Conservation (phyloP, 2,113 vertebrate genomes). For the Catagonus wagneri region DNA sequence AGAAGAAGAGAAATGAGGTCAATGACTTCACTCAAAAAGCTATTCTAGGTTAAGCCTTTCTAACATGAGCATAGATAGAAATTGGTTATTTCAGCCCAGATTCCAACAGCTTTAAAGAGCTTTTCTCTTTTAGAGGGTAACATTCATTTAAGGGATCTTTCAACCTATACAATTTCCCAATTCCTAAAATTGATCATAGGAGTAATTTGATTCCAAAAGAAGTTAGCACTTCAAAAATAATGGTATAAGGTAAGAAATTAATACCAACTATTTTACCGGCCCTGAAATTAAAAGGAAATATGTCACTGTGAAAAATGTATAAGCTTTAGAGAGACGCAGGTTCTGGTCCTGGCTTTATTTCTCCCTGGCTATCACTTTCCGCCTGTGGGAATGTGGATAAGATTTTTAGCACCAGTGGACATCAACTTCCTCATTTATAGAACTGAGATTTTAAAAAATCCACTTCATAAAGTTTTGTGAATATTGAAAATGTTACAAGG, state of each 20-base stretch:
- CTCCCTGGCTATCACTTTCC: not conserved
- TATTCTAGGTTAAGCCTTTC: slow-evolving; percentile 80
- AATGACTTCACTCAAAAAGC: slow-evolving; percentile 78
- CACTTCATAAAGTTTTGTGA: not conserved
- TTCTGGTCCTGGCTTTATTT: not conserved
- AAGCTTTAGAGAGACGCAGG: not conserved
- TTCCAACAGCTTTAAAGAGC: slow-evolving; percentile 77
- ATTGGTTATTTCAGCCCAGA: slow-evolving; percentile 72
- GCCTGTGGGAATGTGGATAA: not conserved
- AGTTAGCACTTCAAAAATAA: slow-evolving; percentile 9
- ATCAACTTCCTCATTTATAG: not conserved
- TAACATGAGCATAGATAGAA: slow-evolving; percentile 78
- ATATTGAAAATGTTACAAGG: not conserved
- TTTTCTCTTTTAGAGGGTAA: slow-evolving; percentile 73
- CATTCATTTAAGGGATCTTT: slow-evolving; percentile 71
- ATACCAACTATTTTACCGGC: not conserved
- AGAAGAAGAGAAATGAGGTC: slow-evolving; percentile 79
- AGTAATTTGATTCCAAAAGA: slow-evolving; percentile 68
- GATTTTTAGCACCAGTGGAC: not conserved
- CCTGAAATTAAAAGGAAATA: slow-evolving; percentile 15
- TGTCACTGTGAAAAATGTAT: not conserved
- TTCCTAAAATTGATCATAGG: slow-evolving; percentile 72
- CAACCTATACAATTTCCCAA: slow-evolving; percentile 70
- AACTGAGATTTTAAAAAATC: not conserved
- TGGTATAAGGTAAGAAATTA: slow-evolving; percentile 38